Percentiles rank a stretch among this genome's conserved stretches.
These are phyloP conservation scores for Meandrusa payeni DNA, from an alignment of 2,888 invertebrate genomes.

Conservation along the genomic window DNA sequence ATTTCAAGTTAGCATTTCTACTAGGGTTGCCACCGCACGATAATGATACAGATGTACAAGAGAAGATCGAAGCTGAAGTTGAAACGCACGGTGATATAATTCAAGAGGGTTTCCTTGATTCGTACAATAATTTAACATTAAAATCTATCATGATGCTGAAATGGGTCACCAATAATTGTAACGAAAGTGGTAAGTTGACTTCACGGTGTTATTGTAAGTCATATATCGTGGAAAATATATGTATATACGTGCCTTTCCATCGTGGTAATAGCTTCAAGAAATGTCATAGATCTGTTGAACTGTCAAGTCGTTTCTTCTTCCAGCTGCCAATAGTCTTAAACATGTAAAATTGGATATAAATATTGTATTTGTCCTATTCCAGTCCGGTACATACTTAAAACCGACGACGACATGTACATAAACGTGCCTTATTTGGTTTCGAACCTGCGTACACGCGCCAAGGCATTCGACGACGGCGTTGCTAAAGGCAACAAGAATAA, in stretches of 20 bases:
- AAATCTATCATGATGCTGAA: slow-evolving; percentile 93
- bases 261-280: too few relatives aligned
- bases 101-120: slow-evolving; percentile 91
- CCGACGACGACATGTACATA: slow-evolving; percentile 93
- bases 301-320: too few relatives aligned
- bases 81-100: slow-evolving; percentile 87
- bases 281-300: too few relatives aligned
- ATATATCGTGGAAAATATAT: too few relatives aligned
- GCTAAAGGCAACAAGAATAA: slow-evolving; percentile 36
- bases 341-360: too few relatives aligned
- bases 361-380: too few relatives aligned
- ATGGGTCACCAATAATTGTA: slow-evolving; percentile 87
- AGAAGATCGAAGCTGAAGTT: slow-evolving; percentile 84
- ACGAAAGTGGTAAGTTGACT: slow-evolving; percentile 71
- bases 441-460: slow-evolving; percentile 59
- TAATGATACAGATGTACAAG: slow-evolving; percentile 80
- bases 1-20: slow-evolving; percentile 69
- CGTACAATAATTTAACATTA: slow-evolving; percentile 92
- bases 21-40: slow-evolving; percentile 83
- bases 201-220: too few relatives aligned
- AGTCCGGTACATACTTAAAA: slow-evolving; percentile 88
- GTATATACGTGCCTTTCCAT: too few relatives aligned
- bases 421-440: slow-evolving; percentile 85
- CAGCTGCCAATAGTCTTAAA: too few relatives aligned
- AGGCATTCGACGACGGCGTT: slow-evolving; percentile 38